Conservation (phyloP, 2,888 invertebrate genomes). For the Linyphia triangularis region DNA sequence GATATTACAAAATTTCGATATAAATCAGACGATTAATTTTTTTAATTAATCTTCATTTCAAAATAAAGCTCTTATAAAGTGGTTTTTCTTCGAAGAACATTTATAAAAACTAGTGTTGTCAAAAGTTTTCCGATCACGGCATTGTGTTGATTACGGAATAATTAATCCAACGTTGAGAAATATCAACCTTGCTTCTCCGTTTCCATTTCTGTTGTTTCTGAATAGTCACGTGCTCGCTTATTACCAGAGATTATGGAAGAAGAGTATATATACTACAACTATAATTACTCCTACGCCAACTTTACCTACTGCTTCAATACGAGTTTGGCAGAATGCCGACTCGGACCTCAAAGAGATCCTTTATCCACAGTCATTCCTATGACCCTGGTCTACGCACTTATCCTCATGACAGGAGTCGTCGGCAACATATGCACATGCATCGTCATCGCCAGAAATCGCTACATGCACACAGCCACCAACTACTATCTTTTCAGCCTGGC, state of each 20-base stretch:
- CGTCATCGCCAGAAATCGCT: constrained; percentile 87
- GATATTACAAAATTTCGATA: too few species aligned
- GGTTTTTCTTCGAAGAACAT: too few species aligned
- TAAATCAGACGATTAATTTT: too few species aligned
- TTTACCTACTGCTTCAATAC: constrained; percentile 29
- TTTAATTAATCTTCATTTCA: too few species aligned
- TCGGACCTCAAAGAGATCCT: constrained; percentile 52
- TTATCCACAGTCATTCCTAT: constrained; percentile 79
- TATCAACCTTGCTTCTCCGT: too few species aligned
- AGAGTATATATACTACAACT: not conserved
- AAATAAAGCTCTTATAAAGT: too few species aligned
- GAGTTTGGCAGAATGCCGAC: constrained; percentile 33
- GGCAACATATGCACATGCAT: constrained; percentile 89
- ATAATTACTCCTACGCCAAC: constrained; percentile 9
- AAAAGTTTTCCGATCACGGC: too few species aligned
- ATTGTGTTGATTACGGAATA: too few species aligned
- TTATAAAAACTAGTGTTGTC: too few species aligned
- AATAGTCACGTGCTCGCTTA: too few species aligned
- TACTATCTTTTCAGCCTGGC: constrained; percentile 90
- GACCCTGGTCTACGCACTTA: constrained; percentile 85
- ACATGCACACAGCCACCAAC: constrained; percentile 92
- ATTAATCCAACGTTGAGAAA: not conserved
- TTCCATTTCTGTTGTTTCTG: too few species aligned
- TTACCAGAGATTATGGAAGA: too few species aligned
- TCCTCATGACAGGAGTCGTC: constrained; percentile 87